These are phyloP conservation scores for Otocyon megalotis DNA, from an alignment of 2,113 vertebrate genomes.

Conservation along the genomic window DNA sequence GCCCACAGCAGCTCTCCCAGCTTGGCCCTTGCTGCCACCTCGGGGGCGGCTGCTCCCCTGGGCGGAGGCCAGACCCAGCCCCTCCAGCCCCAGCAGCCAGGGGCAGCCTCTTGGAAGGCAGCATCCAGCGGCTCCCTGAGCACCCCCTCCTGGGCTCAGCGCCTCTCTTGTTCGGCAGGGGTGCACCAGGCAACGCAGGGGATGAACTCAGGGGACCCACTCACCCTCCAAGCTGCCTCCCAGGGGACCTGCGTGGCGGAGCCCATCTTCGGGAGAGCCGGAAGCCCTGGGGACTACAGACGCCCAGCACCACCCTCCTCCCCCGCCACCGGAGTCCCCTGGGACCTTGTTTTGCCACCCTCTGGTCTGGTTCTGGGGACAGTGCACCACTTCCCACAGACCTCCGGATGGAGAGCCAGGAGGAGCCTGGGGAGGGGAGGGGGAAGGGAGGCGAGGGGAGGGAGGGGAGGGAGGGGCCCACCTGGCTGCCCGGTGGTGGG, in stretches of 20 bases:
- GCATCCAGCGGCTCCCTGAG: not conserved
- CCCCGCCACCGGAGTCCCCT: rapidly evolving
- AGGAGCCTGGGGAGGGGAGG: too few relatives aligned
- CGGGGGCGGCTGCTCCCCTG: not conserved
- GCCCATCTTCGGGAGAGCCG: not conserved
- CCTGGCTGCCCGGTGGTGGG: too few relatives aligned
- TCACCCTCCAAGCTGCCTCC: not conserved
- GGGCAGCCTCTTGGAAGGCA: not conserved
- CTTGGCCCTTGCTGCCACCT: not conserved
- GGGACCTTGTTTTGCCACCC: not conserved
- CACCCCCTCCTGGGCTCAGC: not conserved
- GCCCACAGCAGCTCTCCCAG: not conserved
- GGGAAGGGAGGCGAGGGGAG: too few relatives aligned
- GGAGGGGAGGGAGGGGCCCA: too few relatives aligned
- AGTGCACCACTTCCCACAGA: too few relatives aligned
- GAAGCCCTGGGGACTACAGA: not conserved
- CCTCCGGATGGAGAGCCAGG: not conserved
- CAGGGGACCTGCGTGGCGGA: not conserved
- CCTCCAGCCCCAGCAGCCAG: not conserved
- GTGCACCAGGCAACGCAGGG: not conserved
- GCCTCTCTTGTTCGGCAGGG: not conserved
- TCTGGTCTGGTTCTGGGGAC: not conserved
- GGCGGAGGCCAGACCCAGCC: not conserved
- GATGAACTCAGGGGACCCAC: not conserved
- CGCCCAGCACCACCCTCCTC: rapidly evolving